phyloP scores from a whole-genome alignment of 2,113 vertebrate genomes.

The Phoenicopterus ruber region DNA sequence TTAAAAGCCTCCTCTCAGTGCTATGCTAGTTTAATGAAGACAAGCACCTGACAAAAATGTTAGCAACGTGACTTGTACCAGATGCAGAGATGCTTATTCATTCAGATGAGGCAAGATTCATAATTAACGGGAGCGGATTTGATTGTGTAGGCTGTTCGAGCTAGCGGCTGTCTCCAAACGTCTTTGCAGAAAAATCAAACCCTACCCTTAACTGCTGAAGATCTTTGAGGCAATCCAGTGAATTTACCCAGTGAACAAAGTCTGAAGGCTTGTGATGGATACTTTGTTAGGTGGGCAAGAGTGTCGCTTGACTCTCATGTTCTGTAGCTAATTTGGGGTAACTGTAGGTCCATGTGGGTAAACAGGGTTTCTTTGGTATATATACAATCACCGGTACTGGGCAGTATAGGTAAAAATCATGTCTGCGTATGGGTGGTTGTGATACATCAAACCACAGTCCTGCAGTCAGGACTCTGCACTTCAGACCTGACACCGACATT shows the following conservation, averaged over 20 bases:
- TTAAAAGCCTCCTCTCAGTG: not conserved
- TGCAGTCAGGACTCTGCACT: not conserved
- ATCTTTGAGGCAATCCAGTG: not conserved
- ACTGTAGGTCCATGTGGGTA: not conserved
- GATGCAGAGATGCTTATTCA: conserved; percentile 32
- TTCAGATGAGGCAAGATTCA: not conserved
- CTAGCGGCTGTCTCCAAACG: not conserved
- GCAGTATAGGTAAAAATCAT: not conserved
- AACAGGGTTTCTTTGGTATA: not conserved
- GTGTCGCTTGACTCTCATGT: not conserved
- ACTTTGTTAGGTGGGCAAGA: not conserved
- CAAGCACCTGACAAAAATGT: conserved; percentile 6
- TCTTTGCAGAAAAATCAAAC: not conserved
- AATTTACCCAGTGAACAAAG: not conserved
- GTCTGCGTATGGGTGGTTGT: not conserved
- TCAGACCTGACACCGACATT: not conserved
- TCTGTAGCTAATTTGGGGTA: not conserved
- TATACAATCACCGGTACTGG: too few relatives aligned
- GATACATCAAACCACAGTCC: not conserved
- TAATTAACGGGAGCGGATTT: conserved; percentile 30
- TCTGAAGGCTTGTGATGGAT: not conserved
- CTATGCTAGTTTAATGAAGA: conserved; percentile 22
- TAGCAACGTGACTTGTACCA: conserved; percentile 14
- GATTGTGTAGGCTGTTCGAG: not conserved
- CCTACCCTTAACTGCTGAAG: not conserved